phyloP scores from a whole-genome alignment of 2,113 vertebrate species.

The Himantopus leucocephalus region DNA sequence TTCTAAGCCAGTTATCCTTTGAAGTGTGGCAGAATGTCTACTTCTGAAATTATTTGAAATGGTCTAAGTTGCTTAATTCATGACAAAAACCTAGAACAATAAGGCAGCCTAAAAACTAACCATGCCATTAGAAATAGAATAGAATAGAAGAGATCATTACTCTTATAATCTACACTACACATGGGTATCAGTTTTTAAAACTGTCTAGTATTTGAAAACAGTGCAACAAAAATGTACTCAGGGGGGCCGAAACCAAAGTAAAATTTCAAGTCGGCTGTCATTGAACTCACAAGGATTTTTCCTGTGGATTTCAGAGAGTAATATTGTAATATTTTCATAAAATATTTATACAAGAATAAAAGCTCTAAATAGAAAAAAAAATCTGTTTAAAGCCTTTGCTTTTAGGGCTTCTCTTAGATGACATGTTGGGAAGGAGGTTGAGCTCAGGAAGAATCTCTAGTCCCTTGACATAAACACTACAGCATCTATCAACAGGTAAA shows the following conservation, averaged over 20 bases:
- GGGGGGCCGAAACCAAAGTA: neutral
- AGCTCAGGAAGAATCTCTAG: neutral
- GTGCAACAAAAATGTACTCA: neutral
- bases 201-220: neutral
- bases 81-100: neutral
- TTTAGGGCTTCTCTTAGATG: neutral
- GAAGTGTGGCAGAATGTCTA: neutral
- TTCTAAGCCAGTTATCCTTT: neutral
- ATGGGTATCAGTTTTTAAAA: neutral
- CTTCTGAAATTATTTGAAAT: neutral
- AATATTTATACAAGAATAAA: neutral
- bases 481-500: neutral
- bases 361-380: neutral
- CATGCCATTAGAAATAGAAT: neutral
- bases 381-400: neutral
- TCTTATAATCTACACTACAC: neutral
- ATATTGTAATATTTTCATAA: neutral
- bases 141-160: neutral
- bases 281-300: neutral
- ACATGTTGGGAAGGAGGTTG: neutral
- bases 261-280: neutral
- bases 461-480: neutral
- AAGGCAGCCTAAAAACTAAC: neutral
- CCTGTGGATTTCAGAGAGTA: neutral
- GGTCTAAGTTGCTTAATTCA: neutral